Evolutionary conservation across 2,797 vertebrate genomes (phyloP), one percentile per base, ranked within the genome.

Genomic region (Epinephelus malabaricus): DNA sequence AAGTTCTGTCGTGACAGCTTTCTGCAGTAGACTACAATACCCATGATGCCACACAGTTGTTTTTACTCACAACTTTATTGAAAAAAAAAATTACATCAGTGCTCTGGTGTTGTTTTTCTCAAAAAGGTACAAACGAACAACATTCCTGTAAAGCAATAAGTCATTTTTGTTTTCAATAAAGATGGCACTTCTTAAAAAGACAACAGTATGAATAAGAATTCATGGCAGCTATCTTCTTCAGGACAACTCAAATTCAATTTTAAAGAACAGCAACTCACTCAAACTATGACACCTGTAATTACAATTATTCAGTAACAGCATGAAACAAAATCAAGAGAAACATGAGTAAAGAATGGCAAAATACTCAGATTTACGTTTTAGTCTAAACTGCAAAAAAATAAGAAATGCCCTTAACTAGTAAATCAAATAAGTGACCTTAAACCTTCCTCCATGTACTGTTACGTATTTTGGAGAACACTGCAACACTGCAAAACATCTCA

Each of bases 1-100:
- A 60, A 72, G 23, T 4, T 0, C 0, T 58, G 51, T 72, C 62
- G 53, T 21, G 17, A 49, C 0, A n/a, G 5, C 1, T n/a, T 46
- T 25, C 1, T 3, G 3, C 0, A 45, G 30, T 0, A 55, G 49
- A 92, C 90, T 90, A 89, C 89, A 90, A 79, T 25, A 68, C 82
- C 86, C 85, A 82, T 19, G 59, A 75, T 8, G 17, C 55, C 18
- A 61, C 1, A 10, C 1, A 13, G 19, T 38, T 47, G 23, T 69
- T 40, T 5, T 23, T 21, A 45, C 27, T 10, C 3, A 30, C 43
- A 86, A 85, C 84, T 92, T 93, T 94, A 92, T 92, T 90, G n/a
- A 80, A 72, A 43, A 43, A 11, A 40, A 40, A 12, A 12, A 40
- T 7, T 2, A 34, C 34, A 34, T 7, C 34, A 34, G 1, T 8